These are phyloP conservation scores for Calosoma granatense DNA, from an alignment of 1,140 invertebrate genomes.

Conservation along the genomic window DNA sequence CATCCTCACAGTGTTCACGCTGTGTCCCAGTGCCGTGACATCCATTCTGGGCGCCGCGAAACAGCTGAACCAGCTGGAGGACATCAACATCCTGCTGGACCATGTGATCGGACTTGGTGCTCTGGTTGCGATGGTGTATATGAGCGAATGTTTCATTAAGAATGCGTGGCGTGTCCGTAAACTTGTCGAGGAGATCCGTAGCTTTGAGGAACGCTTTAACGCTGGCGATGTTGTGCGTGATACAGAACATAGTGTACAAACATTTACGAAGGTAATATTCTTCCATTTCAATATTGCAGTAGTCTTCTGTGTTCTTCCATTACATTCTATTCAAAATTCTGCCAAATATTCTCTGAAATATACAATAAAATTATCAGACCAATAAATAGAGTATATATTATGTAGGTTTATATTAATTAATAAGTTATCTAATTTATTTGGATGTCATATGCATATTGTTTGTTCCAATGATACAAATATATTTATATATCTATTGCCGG, in stretches of 20 bases:
- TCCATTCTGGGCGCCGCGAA: background rate
- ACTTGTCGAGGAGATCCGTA: background rate
- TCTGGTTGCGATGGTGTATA: background rate
- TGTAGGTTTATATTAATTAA: background rate
- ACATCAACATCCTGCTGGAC: background rate
- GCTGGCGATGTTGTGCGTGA: background rate
- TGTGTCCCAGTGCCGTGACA: background rate
- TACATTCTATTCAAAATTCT: too few relatives aligned
- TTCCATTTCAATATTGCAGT: too few relatives aligned
- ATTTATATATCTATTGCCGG: too few relatives aligned
- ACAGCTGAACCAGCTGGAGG: background rate
- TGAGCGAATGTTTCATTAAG: background rate
- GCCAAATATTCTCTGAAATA: too few relatives aligned
- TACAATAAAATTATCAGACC: too few relatives aligned
- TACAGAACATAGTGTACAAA: background rate
- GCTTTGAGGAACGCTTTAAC: background rate
- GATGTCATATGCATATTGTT: background rate
- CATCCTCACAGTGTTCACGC: background rate
- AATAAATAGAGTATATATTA: too few relatives aligned
- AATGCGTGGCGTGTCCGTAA: background rate
- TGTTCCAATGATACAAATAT: too few relatives aligned
- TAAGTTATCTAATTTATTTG: background rate
- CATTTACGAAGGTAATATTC: background rate
- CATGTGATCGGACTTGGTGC: background rate
- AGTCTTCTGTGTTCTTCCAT: too few relatives aligned